phyloP scores from a whole-genome alignment of 2,888 invertebrate species.

The Ectemnius cavifrons region DNA sequence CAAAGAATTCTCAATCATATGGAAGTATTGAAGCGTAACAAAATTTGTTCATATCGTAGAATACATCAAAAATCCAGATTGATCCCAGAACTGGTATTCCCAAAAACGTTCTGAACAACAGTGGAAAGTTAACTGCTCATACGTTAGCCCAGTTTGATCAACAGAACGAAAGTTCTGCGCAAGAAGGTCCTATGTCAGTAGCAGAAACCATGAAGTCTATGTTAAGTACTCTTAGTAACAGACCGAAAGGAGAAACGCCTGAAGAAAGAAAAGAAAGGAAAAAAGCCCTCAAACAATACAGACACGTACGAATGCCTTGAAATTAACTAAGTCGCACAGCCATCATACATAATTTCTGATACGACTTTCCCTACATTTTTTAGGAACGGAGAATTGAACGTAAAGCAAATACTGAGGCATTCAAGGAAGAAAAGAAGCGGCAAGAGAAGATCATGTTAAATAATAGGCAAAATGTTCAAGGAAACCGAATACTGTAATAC shows the following conservation, averaged over 20 bases:
- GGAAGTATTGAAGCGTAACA: too few relatives aligned
- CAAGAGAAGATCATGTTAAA: conserved; percentile 89
- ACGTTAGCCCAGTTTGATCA: conserved; percentile 84
- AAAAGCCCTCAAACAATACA: conserved; percentile 87
- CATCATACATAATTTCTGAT: not conserved
- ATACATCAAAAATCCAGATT: conserved; percentile 83
- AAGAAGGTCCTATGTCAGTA: conserved; percentile 80
- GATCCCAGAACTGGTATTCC: conserved; percentile 88
- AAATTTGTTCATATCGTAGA: conserved; percentile 67
- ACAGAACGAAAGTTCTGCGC: conserved; percentile 70
- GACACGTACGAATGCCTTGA: conserved; percentile 76
- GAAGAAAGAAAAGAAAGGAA: conserved; percentile 90
- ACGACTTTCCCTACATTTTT: conserved; percentile 37
- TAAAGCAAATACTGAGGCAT: conserved; percentile 89
- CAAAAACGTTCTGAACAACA: conserved; percentile 81
- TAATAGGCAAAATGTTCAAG: conserved; percentile 86
- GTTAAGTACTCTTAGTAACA: conserved; percentile 83
- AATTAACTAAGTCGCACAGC: not conserved
- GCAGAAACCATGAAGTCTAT: conserved; percentile 84
- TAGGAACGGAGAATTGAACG: conserved; percentile 88
- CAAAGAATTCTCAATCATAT: not conserved
- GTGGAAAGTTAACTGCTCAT: conserved; percentile 84
- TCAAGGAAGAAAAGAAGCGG: conserved; percentile 91
- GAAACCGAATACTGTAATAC: conserved; percentile 82
- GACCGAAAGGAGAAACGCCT: conserved; percentile 87